Base-by-base conservation (phyloP, 2,888 invertebrate species). In the Calliphora vomitoria region DNA sequence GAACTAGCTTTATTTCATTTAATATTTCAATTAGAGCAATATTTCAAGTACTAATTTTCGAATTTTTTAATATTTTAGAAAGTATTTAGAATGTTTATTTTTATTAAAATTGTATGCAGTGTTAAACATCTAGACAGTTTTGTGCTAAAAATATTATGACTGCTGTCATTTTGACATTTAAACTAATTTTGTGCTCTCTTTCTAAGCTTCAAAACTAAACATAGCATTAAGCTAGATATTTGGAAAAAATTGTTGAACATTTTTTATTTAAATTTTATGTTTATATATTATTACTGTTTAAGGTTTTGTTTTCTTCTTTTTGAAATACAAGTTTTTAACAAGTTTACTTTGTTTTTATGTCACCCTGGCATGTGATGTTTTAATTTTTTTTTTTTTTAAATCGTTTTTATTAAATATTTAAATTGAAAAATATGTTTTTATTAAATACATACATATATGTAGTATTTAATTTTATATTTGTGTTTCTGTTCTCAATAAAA, bases 331-430 rank as follows among this genome's bases (percentile, higher is more conserved):
- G 31, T 50, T 75, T 31, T 60, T 60, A 62, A 75, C 47, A 31
- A 66, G 55, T 11, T 80, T 35, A 18, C 60, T 41, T 71, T 58
- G n/a, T 13, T 69, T 68, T 74, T 66, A 58, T 71, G 66, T 71
- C 74, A 75, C 79, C 62, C 25, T 75, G 64, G 69, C 55, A 71
- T 81, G 58, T 81, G 55, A 81, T 75, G 85, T 64, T 62, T 35
- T 60, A 62, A 18, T 62, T 80, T 41, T 2, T 86, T 88, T n/a
- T 82, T 86, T 82, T 75, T 83, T 50, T 13, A 47, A 20, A 47
- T 55, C 4, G 13, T 18, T 72, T 58, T 58, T 25, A 18, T 31
- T 58, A 58, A 60, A 75, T 44, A 47, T 47, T 47, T 47, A 15
- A 31, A 74, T 25, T 44, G 20, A 44, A 74, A 58, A 25, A 74